A percentile compares a stretch with the other conserved stretches of the same genome.
These are phyloP conservation scores for Narcine bancroftii DNA, from an alignment of 2,113 vertebrate species.

Conservation along the genomic window DNA sequence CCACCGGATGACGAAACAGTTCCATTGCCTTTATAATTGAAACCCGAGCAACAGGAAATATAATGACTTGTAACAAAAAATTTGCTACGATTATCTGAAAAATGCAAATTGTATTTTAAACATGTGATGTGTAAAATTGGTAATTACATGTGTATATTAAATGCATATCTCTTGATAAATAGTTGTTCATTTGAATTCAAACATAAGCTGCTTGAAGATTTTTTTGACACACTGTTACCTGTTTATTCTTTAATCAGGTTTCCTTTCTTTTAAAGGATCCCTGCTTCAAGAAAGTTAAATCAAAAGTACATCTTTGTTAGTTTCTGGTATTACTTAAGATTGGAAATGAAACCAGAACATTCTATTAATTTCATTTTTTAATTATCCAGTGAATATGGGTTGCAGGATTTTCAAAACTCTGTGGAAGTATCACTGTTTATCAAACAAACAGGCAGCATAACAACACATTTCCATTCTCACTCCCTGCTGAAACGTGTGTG, in stretches of 20 bases:
- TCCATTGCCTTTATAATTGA: background rate
- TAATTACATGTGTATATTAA: slow-evolving; percentile 16
- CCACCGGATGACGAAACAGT: background rate
- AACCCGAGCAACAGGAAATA: background rate
- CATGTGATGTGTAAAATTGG: slow-evolving; percentile 25
- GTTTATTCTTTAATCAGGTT: background rate
- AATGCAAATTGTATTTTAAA: slow-evolving; percentile 33
- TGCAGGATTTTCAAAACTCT: background rate
- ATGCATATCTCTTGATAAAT: slow-evolving; percentile 29
- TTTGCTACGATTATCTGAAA: slow-evolving; percentile 12
- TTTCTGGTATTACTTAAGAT: background rate
- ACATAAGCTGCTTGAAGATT: background rate
- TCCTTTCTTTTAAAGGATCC: background rate
- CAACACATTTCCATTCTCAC: background rate
- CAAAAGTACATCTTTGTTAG: background rate
- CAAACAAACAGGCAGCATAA: background rate
- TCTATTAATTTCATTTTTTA: background rate
- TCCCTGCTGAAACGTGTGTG: background rate
- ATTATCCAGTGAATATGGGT: background rate
- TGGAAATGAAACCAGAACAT: background rate
- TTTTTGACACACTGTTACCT: background rate
- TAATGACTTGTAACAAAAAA: slow-evolving; percentile 28
- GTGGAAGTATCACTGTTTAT: background rate
- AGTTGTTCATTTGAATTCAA: slow-evolving; percentile 1
- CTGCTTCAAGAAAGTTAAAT: background rate